Percentiles rank a stretch among this genome's conserved stretches.
Evolutionary conservation across 2,888 invertebrate genomes (phyloP).

Genomic region (Suillia variegata): DNA sequence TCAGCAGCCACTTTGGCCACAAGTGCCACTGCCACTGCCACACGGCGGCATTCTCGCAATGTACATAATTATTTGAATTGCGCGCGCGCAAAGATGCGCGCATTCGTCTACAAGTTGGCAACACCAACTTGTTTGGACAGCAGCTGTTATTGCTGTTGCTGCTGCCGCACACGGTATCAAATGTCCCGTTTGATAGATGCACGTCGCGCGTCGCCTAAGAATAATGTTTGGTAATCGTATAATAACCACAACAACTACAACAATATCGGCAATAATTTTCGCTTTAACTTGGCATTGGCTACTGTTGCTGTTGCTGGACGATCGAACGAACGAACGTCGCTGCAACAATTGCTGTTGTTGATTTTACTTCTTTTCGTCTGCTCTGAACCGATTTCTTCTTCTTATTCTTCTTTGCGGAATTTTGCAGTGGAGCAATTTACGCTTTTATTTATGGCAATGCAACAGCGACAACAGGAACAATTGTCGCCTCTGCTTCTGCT

Average conservation of each 20-base stretch:
- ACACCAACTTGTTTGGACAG: slow-evolving; percentile 8
- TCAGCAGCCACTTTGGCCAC: neutral
- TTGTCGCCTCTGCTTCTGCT: neutral
- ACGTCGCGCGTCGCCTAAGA: slow-evolving; percentile 11
- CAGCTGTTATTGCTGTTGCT: slow-evolving; percentile 3
- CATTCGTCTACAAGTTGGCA: neutral
- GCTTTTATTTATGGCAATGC: slow-evolving; percentile 16
- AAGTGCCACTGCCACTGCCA: neutral
- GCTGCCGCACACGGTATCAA: neutral
- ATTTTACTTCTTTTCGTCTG: neutral
- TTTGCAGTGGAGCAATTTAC: slow-evolving; percentile 21
- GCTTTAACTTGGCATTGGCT: too few relatives aligned
- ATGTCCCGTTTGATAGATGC: slow-evolving; percentile 22
- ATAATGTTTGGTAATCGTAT: slow-evolving; percentile 14
- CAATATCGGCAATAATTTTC: too few relatives aligned
- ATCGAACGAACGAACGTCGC: neutral
- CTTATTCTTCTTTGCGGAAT: slow-evolving; percentile 7
- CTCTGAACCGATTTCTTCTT: slow-evolving; percentile 6
- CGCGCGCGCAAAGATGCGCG: neutral
- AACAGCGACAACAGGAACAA: neutral
- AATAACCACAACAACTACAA: slow-evolving; percentile 8
- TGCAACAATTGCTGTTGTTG: neutral
- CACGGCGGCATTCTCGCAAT: neutral
- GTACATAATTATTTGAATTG: neutral
- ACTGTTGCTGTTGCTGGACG: too few relatives aligned